Evolutionary conservation across 2,113 vertebrate genomes (phyloP).

Genomic region (Salvator merianae): DNA sequence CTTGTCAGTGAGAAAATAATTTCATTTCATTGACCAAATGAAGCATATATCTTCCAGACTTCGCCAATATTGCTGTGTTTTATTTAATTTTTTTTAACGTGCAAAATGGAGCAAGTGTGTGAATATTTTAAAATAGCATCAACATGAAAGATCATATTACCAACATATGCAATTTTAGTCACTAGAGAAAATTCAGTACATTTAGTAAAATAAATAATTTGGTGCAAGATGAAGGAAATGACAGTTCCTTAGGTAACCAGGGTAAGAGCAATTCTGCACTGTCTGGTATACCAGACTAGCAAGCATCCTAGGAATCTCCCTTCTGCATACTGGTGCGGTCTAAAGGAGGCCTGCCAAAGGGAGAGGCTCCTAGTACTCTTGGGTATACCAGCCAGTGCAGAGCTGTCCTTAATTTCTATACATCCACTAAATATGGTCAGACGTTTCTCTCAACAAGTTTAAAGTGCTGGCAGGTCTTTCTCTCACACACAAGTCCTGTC

Average conservation of each 20-base stretch:
- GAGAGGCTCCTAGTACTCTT: no score
- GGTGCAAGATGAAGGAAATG: background rate
- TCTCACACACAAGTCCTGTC: no score
- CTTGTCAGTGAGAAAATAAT: background rate
- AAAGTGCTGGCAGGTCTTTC: no score
- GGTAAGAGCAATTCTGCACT: no score
- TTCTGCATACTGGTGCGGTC: no score
- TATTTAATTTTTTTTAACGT: background rate
- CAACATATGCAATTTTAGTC: background rate
- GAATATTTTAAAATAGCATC: background rate
- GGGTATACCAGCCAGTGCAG: no score
- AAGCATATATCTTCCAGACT: conserved; percentile 1
- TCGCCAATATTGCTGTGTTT: background rate
- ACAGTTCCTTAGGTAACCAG: background rate
- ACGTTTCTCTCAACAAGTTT: no score
- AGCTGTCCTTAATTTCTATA: no score
- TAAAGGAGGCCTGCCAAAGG: no score
- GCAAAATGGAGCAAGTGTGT: conserved; percentile 1
- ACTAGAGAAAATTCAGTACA: background rate
- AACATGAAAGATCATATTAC: background rate
- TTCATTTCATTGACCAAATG: background rate
- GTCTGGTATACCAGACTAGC: no score
- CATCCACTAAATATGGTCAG: no score
- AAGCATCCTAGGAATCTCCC: no score
- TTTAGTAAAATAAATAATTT: background rate